Conservation (phyloP, 2,888 invertebrate genomes). For the Pheosia gnoma region DNA sequence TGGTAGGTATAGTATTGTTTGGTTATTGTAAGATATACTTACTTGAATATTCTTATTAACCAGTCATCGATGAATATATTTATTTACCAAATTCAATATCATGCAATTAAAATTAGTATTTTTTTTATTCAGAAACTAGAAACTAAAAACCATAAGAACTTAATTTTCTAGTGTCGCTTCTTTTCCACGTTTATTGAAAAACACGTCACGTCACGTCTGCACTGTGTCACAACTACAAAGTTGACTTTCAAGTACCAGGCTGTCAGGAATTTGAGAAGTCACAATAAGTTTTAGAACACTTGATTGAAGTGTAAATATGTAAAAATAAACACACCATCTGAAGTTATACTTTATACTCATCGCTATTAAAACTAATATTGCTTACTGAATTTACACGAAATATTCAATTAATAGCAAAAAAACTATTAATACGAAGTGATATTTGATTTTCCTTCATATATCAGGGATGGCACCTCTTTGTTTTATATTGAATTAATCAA, state of each 20-base stretch:
- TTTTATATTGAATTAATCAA: not conserved
- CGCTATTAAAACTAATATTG: not conserved
- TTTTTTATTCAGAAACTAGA: too few relatives aligned
- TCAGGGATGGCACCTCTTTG: not conserved
- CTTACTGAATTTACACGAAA: conserved; percentile 15
- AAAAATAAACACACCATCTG: not conserved
- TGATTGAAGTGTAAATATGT: conserved; percentile 16
- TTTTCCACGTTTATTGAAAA: not conserved
- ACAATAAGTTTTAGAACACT: conserved; percentile 14
- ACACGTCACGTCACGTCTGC: not conserved
- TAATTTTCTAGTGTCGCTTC: too few relatives aligned
- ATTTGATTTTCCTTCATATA: not conserved
- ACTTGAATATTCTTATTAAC: too few relatives aligned
- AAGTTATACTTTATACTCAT: accelerated
- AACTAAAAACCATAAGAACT: too few relatives aligned
- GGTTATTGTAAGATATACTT: too few relatives aligned
- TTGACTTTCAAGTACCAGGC: conserved; percentile 51
- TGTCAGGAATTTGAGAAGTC: conserved; percentile 41
- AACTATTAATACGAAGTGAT: too few relatives aligned
- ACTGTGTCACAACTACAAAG: conserved; percentile 26
- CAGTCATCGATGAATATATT: too few relatives aligned
- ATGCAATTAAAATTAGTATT: too few relatives aligned
- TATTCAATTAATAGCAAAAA: conserved; percentile 35
- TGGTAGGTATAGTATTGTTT: too few relatives aligned
- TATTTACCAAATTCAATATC: too few relatives aligned